phyloP scores from a whole-genome alignment of 2,888 invertebrate species.

The Rosalia funebris region DNA sequence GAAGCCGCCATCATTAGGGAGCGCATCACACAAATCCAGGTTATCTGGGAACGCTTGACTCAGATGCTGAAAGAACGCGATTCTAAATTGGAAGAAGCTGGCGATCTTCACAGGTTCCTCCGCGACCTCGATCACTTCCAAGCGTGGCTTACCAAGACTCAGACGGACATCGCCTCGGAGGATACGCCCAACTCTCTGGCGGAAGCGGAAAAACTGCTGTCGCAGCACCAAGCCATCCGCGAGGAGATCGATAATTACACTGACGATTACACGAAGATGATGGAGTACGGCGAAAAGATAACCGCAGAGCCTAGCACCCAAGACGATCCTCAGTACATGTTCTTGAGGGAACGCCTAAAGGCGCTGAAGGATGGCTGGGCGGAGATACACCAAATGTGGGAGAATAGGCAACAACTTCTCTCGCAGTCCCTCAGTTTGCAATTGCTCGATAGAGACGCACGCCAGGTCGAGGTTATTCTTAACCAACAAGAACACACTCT shows the following conservation, averaged over 20 bases:
- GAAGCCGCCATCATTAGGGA: constrained; percentile 91
- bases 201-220: constrained; percentile 96
- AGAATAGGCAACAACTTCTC: constrained; percentile 93
- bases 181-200: constrained; percentile 92
- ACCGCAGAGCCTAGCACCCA: constrained; percentile 88
- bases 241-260: constrained; percentile 99
- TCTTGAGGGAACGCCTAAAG: constrained; percentile 96
- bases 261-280: constrained; percentile 96
- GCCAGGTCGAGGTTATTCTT: constrained; percentile 96
- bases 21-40: constrained; percentile 89
- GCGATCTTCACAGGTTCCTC: constrained; percentile 96
- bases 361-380: constrained; percentile 99
- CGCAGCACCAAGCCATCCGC: constrained; percentile 97
- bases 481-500: constrained; percentile 98
- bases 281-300: constrained; percentile 97
- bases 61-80: constrained; percentile 96
- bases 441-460: constrained; percentile 94
- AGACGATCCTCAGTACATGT: constrained; percentile 99
- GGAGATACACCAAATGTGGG: constrained; percentile 99
- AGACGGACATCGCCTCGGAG: constrained; percentile 98
- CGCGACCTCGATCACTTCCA: constrained; percentile 99
- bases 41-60: constrained; percentile 93
- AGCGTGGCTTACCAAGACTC: constrained; percentile 91
- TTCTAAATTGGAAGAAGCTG: constrained; percentile 97
- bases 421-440: constrained; percentile 96